Evolutionary conservation across 2,797 vertebrate species (phyloP), one percentile per base, ranked within the genome.

Genomic region (Falco naumanni): DNA sequence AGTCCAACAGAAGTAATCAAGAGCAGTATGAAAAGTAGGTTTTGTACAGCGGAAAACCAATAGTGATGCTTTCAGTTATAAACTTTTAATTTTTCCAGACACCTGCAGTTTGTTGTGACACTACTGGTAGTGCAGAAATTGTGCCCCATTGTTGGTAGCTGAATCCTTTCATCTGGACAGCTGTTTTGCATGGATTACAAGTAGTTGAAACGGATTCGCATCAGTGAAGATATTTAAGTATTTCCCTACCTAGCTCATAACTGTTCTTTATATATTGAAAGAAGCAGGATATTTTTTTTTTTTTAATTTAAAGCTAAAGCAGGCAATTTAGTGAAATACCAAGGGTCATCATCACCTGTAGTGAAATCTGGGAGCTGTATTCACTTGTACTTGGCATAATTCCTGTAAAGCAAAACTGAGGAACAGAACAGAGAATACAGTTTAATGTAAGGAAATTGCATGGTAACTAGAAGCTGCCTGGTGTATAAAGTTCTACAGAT

Each of bases 1-100:
- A 89, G 59, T 94, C 72, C 57, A 93, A 57, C n/a, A 93, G 70
- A 95, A 91, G 50, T 89, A 84, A 96, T 91, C 19, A 92, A 78
- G 43, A 83, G 48, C 28, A 45, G 37, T 82, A 82, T 51, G 70
- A 87, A 96, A 93, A 64, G 34, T n/a, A 68, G 74, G 29, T 18
- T 94, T 92, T 64, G 26, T 65, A 70, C 43, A 79, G 60, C n/a
- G 85, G 83, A 84, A 94, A 85, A 70, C 11, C 21, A 77, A 14
- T 22, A 50, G 31, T 66, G 43, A 76, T 74, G 20, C 6, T 88
- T 93, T 61, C 39, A 79, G 26, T 81, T 88, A 81, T 8, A 34
- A 5, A 77, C 41, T 75, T 88, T 90, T 59, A 63, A 80, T 91
- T 96, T 92, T 90, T 95, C 17, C 59, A 57, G 29, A 75, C 69